phyloP scores from a whole-genome alignment of 2,888 invertebrate genomes.

The Drepanosiphum platanoidis region DNA sequence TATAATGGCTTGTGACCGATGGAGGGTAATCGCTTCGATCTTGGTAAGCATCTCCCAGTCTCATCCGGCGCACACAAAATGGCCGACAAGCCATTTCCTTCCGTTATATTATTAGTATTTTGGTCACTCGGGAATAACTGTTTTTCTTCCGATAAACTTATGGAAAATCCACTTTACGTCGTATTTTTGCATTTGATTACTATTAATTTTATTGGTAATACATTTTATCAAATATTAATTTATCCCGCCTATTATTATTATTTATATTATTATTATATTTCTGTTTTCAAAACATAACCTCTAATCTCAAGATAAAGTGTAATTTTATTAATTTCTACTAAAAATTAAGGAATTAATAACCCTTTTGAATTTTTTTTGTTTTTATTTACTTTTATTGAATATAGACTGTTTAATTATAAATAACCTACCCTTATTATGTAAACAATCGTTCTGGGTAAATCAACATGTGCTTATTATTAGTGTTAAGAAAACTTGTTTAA shows the following conservation, averaged over 20 bases:
- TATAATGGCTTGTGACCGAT: slow-evolving; percentile 60
- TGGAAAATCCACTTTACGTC: neutral
- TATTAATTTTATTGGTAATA: neutral
- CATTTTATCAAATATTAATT: slow-evolving; percentile 53
- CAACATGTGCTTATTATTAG: slow-evolving; percentile 46
- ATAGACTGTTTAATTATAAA: neutral
- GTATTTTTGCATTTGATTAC: slow-evolving; percentile 15
- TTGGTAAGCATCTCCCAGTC: slow-evolving; percentile 54
- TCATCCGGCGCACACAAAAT: slow-evolving; percentile 58
- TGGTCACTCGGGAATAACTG: too few species aligned
- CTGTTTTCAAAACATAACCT: slow-evolving; percentile 62
- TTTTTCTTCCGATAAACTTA: rapidly evolving
- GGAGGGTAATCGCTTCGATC: slow-evolving; percentile 62
- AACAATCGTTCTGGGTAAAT: neutral
- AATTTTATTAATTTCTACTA: slow-evolving; percentile 33
- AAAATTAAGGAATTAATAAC: neutral
- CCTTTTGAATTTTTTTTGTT: neutral
- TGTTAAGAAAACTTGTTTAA: neutral
- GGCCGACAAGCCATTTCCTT: slow-evolving; percentile 53
- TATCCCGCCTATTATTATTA: slow-evolving; percentile 59
- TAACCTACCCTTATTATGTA: neutral
- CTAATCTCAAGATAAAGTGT: slow-evolving; percentile 46
- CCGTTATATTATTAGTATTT: slow-evolving; percentile 2
- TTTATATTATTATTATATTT: slow-evolving; percentile 52
- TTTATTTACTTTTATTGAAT: neutral